phyloP scores from a whole-genome alignment of 35 echinoderm and acorn worm species.

The Ptychodera flava region DNA sequence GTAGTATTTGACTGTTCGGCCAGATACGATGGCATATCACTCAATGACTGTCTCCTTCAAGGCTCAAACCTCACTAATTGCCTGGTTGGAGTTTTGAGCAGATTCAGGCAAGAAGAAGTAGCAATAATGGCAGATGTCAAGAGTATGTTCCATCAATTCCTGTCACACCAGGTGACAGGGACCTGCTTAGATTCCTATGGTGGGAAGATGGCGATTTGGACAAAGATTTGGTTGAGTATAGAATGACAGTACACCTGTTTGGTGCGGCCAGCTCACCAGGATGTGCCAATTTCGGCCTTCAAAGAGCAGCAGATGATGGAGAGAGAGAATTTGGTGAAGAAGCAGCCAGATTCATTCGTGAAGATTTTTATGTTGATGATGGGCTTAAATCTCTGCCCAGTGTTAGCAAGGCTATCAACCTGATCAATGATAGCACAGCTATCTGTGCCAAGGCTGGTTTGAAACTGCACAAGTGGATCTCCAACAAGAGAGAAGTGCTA shows the following conservation, averaged over 20 bases:
- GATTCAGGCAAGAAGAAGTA: slow-evolving; percentile 33
- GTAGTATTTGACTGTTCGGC: slow-evolving; percentile 66
- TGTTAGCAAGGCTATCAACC: neutral
- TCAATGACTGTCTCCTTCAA: slow-evolving; percentile 39
- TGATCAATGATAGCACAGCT: neutral
- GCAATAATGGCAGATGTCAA: slow-evolving; percentile 32
- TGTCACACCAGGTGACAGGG: slow-evolving; percentile 19
- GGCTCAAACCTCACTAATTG: slow-evolving; percentile 30
- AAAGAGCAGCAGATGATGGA: slow-evolving; percentile 10
- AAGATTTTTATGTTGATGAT: too few relatives aligned
- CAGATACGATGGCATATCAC: slow-evolving; percentile 30
- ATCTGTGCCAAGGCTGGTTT: neutral
- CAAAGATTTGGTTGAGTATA: slow-evolving; percentile 10
- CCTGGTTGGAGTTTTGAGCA: slow-evolving; percentile 28
- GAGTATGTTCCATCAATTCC: slow-evolving; percentile 18
- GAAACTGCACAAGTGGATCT: slow-evolving; percentile 11
- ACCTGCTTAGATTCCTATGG: slow-evolving; percentile 57
- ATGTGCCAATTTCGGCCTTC: slow-evolving; percentile 26
- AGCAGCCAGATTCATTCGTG: too few relatives aligned
- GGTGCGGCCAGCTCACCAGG: slow-evolving; percentile 21
- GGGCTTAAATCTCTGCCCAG: neutral
- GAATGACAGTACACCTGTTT: slow-evolving; percentile 39
- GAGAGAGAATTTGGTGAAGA: too few relatives aligned
- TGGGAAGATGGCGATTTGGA: slow-evolving; percentile 33
- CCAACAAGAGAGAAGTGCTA: slow-evolving; percentile 16